These are phyloP conservation scores for Herminia tarsipennalis DNA, from an alignment of 2,888 invertebrate genomes.

Conservation along the genomic window DNA sequence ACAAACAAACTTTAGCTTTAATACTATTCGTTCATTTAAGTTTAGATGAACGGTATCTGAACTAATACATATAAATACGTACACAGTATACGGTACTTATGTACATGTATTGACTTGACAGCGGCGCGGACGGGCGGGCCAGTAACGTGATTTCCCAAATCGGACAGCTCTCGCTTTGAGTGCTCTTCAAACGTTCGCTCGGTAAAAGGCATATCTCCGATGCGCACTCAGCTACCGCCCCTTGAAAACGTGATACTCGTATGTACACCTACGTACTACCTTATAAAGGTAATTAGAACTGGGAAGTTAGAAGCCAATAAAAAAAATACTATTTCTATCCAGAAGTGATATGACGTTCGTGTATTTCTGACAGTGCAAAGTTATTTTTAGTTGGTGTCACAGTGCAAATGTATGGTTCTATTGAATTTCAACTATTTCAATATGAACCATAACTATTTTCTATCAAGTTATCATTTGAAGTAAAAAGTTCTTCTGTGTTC, in stretches of 20 bases:
- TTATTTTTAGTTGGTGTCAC: too few relatives aligned
- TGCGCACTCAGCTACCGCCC: slow-evolving; percentile 53
- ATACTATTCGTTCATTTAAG: too few relatives aligned
- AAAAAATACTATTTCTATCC: too few relatives aligned
- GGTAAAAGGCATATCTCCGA: slow-evolving; percentile 67
- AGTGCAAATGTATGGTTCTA: too few relatives aligned
- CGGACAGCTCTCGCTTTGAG: slow-evolving; percentile 72
- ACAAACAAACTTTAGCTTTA: too few relatives aligned
- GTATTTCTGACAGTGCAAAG: too few relatives aligned
- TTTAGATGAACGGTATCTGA: too few relatives aligned
- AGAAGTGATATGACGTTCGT: too few relatives aligned
- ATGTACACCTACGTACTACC: slow-evolving; percentile 18
- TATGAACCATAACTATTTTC: too few relatives aligned
- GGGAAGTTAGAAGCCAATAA: not conserved
- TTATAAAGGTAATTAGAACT: slow-evolving; percentile 22
- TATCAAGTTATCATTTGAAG: too few relatives aligned
- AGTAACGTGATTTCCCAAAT: slow-evolving; percentile 82
- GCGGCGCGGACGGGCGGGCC: slow-evolving; percentile 36
- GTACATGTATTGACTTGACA: slow-evolving; percentile 39
- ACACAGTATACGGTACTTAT: not conserved
- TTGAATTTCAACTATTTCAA: too few relatives aligned
- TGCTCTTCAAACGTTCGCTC: slow-evolving; percentile 69
- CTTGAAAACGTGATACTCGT: slow-evolving; percentile 59
- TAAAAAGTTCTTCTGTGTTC: too few relatives aligned
- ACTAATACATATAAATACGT: slow-evolving; percentile 2